Percentiles rank a stretch among this genome's conserved stretches.
Conservation (phyloP, 2,888 invertebrate genomes). For the Nasonovia ribisnigri region DNA sequence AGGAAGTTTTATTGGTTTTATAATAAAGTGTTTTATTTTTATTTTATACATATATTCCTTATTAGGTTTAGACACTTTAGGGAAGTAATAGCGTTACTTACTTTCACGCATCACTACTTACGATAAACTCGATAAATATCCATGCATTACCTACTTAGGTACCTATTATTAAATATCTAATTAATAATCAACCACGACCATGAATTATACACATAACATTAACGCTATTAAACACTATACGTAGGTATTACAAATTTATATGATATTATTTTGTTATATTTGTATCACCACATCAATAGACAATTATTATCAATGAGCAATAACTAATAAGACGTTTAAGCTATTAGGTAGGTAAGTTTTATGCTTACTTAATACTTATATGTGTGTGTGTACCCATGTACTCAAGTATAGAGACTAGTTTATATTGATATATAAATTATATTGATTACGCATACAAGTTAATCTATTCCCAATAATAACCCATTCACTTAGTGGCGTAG, state of each 20-base stretch:
- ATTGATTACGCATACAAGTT: not conserved
- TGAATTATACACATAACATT: not conserved
- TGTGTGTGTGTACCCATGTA: no score
- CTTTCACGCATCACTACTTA: not conserved
- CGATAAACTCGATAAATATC: not conserved
- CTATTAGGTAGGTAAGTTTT: no score
- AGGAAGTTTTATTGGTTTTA: not conserved
- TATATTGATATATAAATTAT: not conserved
- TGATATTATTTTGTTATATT: no score
- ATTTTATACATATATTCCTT: not conserved
- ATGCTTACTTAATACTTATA: no score
- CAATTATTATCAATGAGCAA: no score
- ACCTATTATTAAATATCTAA: not conserved
- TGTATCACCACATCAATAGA: no score
- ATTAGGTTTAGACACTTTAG: constrained; percentile 3
- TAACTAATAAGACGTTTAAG: no score
- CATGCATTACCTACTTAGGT: not conserved
- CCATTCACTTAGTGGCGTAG: not conserved
- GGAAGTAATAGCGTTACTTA: not conserved
- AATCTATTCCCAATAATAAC: not conserved
- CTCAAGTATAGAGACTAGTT: not conserved
- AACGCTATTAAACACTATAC: not conserved
- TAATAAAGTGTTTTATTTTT: not conserved
- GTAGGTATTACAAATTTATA: not conserved
- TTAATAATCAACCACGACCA: not conserved